These are phyloP conservation scores for Drosophila austrosaltans DNA, from an alignment of 2,888 invertebrate genomes.

Conservation along the genomic window DNA sequence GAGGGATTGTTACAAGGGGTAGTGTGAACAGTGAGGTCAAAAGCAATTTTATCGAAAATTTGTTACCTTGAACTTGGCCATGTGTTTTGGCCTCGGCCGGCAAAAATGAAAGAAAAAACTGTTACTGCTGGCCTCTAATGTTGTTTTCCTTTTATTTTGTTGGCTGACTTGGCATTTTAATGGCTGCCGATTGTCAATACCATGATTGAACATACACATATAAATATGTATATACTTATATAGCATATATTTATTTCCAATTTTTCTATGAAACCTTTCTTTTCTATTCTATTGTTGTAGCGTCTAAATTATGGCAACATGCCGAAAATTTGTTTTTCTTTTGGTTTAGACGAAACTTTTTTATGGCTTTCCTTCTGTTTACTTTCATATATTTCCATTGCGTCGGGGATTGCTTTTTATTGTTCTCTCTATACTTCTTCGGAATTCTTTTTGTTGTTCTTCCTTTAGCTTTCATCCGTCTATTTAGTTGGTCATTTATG, in stretches of 20 bases:
- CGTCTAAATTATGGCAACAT: constrained; percentile 66
- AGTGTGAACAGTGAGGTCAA: background rate
- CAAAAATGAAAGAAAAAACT: constrained; percentile 36
- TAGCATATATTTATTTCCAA: constrained; percentile 25
- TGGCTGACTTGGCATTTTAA: constrained; percentile 60
- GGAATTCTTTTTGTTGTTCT: constrained; percentile 15
- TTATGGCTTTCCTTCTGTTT: constrained; percentile 31
- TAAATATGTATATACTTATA: constrained; percentile 4
- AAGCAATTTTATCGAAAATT: constrained; percentile 29
- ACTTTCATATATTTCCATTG: constrained; percentile 5
- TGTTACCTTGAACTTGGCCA: constrained; percentile 69
- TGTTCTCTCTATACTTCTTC: constrained; percentile 17
- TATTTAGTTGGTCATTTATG: constrained; percentile 9
- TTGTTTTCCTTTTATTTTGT: constrained; percentile 16
- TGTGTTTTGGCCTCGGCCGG: constrained; percentile 49
- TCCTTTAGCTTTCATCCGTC: background rate
- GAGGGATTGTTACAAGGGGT: background rate
- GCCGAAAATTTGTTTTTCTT: constrained; percentile 63
- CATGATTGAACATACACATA: constrained; percentile 56
- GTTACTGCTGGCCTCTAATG: constrained; percentile 32
- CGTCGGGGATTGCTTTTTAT: constrained; percentile 20
- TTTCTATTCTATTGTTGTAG: constrained; percentile 46
- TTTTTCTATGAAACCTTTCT: constrained; percentile 30
- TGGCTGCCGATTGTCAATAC: constrained; percentile 70
- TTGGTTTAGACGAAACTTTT: constrained; percentile 19